Conservation (phyloP, 2,888 invertebrate genomes). For the Tipula vernalis region DNA sequence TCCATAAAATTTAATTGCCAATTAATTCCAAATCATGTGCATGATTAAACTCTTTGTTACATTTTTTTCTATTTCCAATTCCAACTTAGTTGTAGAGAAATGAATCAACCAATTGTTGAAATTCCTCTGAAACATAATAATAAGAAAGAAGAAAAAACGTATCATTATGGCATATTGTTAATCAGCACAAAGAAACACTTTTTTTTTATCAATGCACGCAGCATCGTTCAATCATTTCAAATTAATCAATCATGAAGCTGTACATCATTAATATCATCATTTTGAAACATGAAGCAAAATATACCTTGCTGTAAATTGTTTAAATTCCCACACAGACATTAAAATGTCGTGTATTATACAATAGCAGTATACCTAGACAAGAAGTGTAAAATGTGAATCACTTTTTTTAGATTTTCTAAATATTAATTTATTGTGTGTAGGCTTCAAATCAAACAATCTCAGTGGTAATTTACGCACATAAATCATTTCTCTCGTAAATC, state of each 20-base stretch:
- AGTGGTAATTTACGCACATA: not conserved
- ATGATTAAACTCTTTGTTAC: no score
- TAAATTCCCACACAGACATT: not conserved
- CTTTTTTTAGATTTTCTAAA: not conserved
- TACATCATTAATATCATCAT: not conserved
- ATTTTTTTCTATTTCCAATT: no score
- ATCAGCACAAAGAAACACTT: not conserved
- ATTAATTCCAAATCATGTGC: no score
- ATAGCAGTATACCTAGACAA: not conserved
- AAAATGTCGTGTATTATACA: no score
- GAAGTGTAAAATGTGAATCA: not conserved
- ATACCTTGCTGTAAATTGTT: not conserved
- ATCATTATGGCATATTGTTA: not conserved
- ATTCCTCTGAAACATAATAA: no score
- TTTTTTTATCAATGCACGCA: not conserved
- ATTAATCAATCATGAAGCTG: not conserved
- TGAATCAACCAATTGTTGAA: no score
- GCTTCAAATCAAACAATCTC: not conserved
- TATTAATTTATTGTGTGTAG: not conserved
- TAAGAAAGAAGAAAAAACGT: not conserved
- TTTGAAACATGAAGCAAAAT: not conserved
- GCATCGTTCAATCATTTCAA: not conserved
- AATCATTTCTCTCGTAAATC: not conserved
- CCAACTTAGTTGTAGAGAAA: no score
- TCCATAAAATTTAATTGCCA: no score